These are phyloP conservation scores for Ctenopoma multispine DNA, from an alignment of 2,797 vertebrate genomes.

Conservation along the genomic window DNA sequence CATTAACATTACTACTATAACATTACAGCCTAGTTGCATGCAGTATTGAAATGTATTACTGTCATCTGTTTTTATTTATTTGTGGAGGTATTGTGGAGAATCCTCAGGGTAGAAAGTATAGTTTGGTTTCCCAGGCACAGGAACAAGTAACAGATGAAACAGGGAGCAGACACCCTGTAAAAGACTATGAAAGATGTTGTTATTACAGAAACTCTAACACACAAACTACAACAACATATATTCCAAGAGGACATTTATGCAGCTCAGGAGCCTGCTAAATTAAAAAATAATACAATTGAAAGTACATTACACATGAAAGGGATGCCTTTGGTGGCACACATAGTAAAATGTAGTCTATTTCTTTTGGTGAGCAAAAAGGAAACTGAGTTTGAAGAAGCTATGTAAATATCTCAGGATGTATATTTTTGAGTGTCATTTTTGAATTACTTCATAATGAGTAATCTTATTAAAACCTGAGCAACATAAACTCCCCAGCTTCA, in stretches of 20 bases:
- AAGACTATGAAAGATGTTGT: neutral
- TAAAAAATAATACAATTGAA: neutral
- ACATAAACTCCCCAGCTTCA: neutral
- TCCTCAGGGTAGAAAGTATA: neutral
- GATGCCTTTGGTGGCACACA: neutral
- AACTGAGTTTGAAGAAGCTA: neutral
- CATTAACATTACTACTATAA: too few species aligned
- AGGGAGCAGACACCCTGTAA: too few species aligned
- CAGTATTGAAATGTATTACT: too few species aligned
- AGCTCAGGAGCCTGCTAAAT: neutral
- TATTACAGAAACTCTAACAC: neutral
- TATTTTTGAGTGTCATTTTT: too few species aligned
- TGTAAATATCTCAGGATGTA: neutral
- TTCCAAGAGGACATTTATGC: neutral
- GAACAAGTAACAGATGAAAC: too few species aligned
- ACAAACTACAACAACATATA: neutral
- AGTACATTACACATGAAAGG: neutral
- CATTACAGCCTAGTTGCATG: too few species aligned
- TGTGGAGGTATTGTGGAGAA: too few species aligned
- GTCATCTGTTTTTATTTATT: too few species aligned
- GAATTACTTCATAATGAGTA: neutral
- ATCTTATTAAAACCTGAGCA: neutral
- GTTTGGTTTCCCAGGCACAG: neutral
- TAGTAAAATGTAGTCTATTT: neutral
- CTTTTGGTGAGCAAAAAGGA: neutral